Evolutionary conservation across 2,888 invertebrate genomes (phyloP).

Genomic region (Hirtodrosophila cameraria): DNA sequence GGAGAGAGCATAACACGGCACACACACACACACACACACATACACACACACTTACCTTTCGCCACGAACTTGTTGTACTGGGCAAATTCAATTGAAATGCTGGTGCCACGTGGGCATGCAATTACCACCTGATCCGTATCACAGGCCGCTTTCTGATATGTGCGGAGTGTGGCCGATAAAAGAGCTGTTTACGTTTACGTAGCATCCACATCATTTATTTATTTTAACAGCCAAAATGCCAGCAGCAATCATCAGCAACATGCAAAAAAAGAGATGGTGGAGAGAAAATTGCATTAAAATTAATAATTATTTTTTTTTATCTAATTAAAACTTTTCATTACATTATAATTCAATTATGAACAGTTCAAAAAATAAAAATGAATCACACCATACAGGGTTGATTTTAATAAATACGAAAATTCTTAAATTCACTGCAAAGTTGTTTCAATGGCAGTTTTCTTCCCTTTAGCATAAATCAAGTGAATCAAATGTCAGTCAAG

Average conservation of each 20-base stretch:
- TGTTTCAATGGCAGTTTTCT: no score
- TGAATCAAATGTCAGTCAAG: no score
- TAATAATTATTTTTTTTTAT: constrained; percentile 13
- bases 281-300: constrained; percentile 33
- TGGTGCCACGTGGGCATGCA: constrained; percentile 96
- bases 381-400: constrained; percentile 3
- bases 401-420: background rate
- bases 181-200: constrained; percentile 87
- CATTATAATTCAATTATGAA: background rate
- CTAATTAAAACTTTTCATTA: background rate
- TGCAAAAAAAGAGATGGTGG: constrained; percentile 8
- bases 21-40: no score
- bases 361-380: background rate
- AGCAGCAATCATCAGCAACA: constrained; percentile 7
- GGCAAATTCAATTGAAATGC: constrained; percentile 95
- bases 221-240: constrained; percentile 7
- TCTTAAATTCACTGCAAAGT: no score
- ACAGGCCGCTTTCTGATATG: constrained; percentile 95
- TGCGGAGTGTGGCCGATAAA: constrained; percentile 94
- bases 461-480: no score
- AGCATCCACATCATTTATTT: constrained; percentile 13
- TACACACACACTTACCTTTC: constrained; percentile 83
- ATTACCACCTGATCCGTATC: constrained; percentile 94
- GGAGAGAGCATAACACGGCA: background rate
- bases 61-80: constrained; percentile 87